Base-by-base conservation (phyloP, 2,888 invertebrate species). In the Antheraea yamamai region DNA sequence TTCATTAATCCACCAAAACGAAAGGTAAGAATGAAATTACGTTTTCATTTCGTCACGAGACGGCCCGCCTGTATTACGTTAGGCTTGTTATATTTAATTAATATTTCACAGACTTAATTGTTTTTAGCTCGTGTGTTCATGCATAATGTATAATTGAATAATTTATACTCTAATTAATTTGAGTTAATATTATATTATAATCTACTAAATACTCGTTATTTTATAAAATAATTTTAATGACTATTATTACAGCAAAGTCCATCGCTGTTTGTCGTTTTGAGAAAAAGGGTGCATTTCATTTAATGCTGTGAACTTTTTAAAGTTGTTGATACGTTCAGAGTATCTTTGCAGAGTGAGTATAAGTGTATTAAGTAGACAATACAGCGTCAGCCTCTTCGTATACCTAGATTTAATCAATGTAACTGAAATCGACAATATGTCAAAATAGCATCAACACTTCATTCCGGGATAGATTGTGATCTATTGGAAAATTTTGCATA, bases 11-110 rank as follows among this genome's bases (percentile, higher is more conserved):
- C 55, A 58, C 7, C 72, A 16, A 74, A 73, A 74, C 71, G 52
- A 75, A 77, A 79, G 73, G 61, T 71, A 73, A 73, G 23, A n/a
- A 72, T 76, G 52, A 76, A 68, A 78, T 72, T 75, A 51, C 71
- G 76, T 74, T 76, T 76, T 70, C 26, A 72, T 75, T 77, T 71
- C 51, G 75, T 75, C 39, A 72, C 68, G 55, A 72, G 61, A 23
- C 73, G 20, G 74, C 75, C 47, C 73, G 20, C 74, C 76, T 47
- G 66, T 16, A 71, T 70, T 76, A 76, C 76, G 73, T 78, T 75
- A 75, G 52, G 47, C 71, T 61, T 68, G 66, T 73, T 35, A 68
- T 75, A 72, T 76, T 58, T 75, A 72, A 79, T 76, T 77, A 70
- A 70, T 70, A 70, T 72, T 26, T 72, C 72, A 55, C 55, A 35